Conservation (phyloP, 2,888 invertebrate genomes). For the Eupithecia abbreviata region DNA sequence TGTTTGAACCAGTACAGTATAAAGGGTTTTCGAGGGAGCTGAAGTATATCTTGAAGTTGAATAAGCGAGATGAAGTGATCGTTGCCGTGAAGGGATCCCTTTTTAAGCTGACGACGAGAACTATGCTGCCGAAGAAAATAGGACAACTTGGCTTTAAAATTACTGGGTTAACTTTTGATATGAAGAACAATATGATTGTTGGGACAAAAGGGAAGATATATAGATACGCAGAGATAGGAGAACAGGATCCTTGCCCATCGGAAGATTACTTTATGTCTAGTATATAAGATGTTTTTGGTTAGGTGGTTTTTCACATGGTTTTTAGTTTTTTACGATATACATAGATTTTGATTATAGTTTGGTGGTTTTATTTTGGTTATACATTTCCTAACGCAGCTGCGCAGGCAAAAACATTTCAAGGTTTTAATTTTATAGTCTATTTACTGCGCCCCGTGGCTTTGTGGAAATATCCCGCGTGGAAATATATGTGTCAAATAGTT, state of each 20-base stretch:
- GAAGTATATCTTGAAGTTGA: slow-evolving; percentile 71
- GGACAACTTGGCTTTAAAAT: slow-evolving; percentile 75
- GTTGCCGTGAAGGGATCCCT: slow-evolving; percentile 74
- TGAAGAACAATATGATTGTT: slow-evolving; percentile 71
- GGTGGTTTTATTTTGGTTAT: not conserved
- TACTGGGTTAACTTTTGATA: slow-evolving; percentile 72
- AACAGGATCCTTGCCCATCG: slow-evolving; percentile 70
- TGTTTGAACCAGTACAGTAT: slow-evolving; percentile 74
- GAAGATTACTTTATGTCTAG: slow-evolving; percentile 78
- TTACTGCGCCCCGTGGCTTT: too few species aligned
- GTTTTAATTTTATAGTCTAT: not conserved
- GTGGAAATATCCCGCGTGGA: too few species aligned
- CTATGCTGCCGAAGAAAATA: slow-evolving; percentile 70
- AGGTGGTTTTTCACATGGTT: not conserved
- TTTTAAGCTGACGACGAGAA: slow-evolving; percentile 65
- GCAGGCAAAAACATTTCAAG: not conserved
- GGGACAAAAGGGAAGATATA: slow-evolving; percentile 79
- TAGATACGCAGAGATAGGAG: slow-evolving; percentile 69
- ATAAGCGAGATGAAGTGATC: slow-evolving; percentile 71
- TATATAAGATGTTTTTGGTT: slow-evolving; percentile 52
- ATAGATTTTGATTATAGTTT: not conserved
- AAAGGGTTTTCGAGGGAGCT: slow-evolving; percentile 76
- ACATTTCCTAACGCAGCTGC: not conserved
- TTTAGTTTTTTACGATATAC: not conserved
- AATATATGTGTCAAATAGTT: too few species aligned